Evolutionary conservation across 2,888 invertebrate genomes (phyloP).

Genomic region (Zhuqinia jingwanae): DNA sequence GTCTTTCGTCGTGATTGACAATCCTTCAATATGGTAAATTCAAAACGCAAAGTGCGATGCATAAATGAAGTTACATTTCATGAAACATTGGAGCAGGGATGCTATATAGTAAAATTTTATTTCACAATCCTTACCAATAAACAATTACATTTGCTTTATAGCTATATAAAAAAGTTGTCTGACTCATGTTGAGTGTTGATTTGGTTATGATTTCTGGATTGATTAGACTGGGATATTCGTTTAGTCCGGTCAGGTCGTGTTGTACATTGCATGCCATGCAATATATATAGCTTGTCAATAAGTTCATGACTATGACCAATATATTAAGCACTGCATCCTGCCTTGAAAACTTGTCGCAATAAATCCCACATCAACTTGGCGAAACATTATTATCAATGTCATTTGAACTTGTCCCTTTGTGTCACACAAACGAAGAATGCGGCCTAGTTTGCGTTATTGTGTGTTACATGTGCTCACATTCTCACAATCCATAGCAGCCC

Average conservation of each 20-base stretch:
- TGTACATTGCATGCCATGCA: too few species aligned
- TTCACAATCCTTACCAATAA: background rate
- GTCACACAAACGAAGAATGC: conserved; percentile 1
- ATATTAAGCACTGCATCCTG: too few species aligned
- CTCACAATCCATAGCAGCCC: too few species aligned
- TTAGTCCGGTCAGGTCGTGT: too few species aligned
- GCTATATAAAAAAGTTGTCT: background rate
- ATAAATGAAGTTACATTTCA: background rate
- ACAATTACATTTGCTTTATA: background rate
- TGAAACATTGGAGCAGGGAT: background rate
- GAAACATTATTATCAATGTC: background rate
- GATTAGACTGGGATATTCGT: too few species aligned
- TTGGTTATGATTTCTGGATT: background rate
- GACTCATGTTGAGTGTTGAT: background rate
- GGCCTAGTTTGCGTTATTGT: too few species aligned
- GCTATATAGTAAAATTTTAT: background rate
- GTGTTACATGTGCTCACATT: too few species aligned
- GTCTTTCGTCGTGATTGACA: conserved; percentile 62
- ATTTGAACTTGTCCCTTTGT: background rate
- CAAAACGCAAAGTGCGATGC: background rate
- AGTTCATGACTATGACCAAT: too few species aligned
- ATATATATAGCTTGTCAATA: too few species aligned
- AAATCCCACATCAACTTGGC: conserved; percentile 8
- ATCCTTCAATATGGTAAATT: conserved; percentile 56
- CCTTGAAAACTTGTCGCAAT: conserved; percentile 25